These are phyloP conservation scores for Tenualosa thibaudeaui DNA, from an alignment of 2,797 vertebrate species.

Conservation along the genomic window DNA sequence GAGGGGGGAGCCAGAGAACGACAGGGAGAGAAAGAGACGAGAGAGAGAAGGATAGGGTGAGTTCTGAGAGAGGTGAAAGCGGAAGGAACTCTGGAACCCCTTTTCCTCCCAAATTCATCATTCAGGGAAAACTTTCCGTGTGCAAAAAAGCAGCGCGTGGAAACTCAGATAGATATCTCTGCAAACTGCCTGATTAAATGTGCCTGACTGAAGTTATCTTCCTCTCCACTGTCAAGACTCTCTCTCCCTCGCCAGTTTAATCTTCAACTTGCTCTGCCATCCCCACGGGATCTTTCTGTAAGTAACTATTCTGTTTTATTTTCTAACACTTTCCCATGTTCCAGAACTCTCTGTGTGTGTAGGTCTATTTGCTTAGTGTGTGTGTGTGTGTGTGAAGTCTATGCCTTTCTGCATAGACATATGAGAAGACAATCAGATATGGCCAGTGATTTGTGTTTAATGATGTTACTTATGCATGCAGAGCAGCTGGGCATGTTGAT, in stretches of 20 bases:
- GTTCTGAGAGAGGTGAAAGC: conserved; percentile 53
- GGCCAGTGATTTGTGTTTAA: neutral
- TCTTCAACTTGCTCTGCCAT: conserved; percentile 68
- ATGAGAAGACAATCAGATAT: conserved; percentile 31
- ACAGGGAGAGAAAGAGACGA: conserved; percentile 56
- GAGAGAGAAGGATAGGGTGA: conserved; percentile 59
- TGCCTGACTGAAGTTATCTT: conserved; percentile 61
- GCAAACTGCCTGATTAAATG: conserved; percentile 63
- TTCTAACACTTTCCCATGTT: conserved; percentile 39
- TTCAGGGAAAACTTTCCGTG: conserved; percentile 44
- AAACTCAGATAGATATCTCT: conserved; percentile 47
- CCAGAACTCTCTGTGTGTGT: conserved; percentile 44
- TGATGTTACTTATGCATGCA: conserved; percentile 9
- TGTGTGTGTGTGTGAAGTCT: conserved; percentile 32
- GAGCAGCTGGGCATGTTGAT: neutral
- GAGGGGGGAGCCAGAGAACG: conserved; percentile 32
- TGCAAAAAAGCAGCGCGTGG: conserved; percentile 56
- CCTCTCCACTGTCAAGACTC: conserved; percentile 58
- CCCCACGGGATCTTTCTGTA: conserved; percentile 60
- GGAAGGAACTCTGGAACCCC: conserved; percentile 54
- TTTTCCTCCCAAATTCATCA: conserved; percentile 57
- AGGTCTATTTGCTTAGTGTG: neutral
- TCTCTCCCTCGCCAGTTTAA: conserved; percentile 68
- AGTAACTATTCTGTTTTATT: conserved; percentile 77
- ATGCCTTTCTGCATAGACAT: conserved; percentile 21